phyloP scores from a whole-genome alignment of 2,113 vertebrate species.

The Procapra przewalskii region DNA sequence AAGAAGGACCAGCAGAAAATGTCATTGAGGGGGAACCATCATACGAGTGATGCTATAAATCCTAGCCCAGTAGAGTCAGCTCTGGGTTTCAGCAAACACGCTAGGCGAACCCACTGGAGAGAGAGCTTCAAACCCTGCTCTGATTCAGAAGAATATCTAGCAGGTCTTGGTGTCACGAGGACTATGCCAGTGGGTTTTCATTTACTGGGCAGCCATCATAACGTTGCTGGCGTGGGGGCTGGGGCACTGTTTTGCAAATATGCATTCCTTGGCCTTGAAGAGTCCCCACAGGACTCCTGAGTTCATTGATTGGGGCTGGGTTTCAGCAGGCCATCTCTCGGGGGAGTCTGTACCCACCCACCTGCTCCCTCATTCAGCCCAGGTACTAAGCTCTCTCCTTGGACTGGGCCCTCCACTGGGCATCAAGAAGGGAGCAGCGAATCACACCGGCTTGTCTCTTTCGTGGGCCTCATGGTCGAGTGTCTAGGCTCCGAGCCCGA shows the following conservation, averaged over 20 bases:
- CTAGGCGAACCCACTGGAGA: not conserved
- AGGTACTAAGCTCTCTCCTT: not conserved
- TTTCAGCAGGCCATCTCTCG: fast-evolving
- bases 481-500: not conserved
- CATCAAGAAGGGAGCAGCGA: not conserved
- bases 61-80: not conserved
- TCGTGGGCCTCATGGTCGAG: not conserved
- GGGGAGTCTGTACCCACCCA: not conserved
- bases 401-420: not conserved
- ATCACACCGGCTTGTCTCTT: not conserved
- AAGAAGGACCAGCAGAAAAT: not conserved
- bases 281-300: not conserved
- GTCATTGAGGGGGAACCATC: not conserved
- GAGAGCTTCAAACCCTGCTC: not conserved
- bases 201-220: not conserved
- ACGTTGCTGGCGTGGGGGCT: fast-evolving
- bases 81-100: not conserved
- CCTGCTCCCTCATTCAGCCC: not conserved
- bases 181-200: not conserved
- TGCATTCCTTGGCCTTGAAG: not conserved
- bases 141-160: not conserved
- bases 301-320: not conserved
- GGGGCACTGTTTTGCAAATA: not conserved
- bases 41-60: fast-evolving
- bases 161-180: not conserved